These are phyloP conservation scores for Threskiornis aethiopicus DNA, from an alignment of 2,797 vertebrate species.

Conservation along the genomic window DNA sequence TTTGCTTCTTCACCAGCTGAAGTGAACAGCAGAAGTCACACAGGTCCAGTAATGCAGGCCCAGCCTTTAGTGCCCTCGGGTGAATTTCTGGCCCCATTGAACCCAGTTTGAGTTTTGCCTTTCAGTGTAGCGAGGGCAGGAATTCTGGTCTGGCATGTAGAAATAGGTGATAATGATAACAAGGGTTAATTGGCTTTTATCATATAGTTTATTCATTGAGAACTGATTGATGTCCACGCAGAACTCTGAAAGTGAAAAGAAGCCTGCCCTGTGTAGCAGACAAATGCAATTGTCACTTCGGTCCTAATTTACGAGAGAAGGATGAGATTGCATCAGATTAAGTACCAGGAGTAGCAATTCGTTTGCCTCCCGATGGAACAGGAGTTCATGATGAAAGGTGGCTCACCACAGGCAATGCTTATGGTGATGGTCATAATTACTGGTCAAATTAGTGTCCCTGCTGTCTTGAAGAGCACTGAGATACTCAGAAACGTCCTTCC, in stretches of 20 bases:
- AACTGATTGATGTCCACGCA: neutral
- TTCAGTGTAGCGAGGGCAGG: neutral
- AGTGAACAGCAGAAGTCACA: neutral
- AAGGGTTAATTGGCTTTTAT: neutral
- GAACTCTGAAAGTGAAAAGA: neutral
- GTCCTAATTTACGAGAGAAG: neutral
- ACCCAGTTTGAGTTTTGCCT: neutral
- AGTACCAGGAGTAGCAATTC: neutral
- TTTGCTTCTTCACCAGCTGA: neutral
- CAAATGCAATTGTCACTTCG: constrained; percentile 10
- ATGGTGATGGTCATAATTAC: neutral
- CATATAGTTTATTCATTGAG: neutral
- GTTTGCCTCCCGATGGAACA: neutral
- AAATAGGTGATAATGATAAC: neutral
- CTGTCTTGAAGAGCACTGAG: neutral
- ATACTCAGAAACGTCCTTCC: neutral
- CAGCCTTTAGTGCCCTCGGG: neutral
- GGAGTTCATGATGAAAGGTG: neutral
- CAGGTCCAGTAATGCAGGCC: neutral
- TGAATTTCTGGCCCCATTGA: neutral
- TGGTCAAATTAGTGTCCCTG: neutral
- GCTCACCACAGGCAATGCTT: neutral
- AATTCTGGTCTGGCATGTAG: neutral
- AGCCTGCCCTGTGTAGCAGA: neutral
- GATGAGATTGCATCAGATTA: constrained; percentile 15